Conservation (phyloP, 2,888 invertebrate genomes). For the Autographa gamma region DNA sequence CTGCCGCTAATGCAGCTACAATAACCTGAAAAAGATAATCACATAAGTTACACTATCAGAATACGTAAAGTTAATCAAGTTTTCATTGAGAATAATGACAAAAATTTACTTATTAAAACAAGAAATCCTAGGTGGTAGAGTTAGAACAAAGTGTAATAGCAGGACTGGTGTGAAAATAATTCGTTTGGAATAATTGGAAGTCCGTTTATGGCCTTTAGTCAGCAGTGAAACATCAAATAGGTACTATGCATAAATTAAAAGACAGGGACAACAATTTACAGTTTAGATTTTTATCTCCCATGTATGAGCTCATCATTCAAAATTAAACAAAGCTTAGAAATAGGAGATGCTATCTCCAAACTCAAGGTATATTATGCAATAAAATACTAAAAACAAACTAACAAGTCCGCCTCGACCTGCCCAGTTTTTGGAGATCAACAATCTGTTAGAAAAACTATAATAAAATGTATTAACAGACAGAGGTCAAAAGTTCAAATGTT, state of each 20-base stretch:
- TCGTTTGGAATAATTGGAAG: too few relatives aligned
- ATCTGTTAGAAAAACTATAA: slow-evolving; percentile 37
- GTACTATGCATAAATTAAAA: background rate
- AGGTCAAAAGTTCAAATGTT: slow-evolving; percentile 39
- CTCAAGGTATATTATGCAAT: slow-evolving; percentile 10
- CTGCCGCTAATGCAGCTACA: slow-evolving; percentile 79
- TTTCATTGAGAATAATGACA: too few relatives aligned
- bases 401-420: slow-evolving; percentile 33
- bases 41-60: background rate
- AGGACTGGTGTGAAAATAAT: too few relatives aligned
- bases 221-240: background rate
- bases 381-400: slow-evolving; percentile 18
- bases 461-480: slow-evolving; percentile 6
- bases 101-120: too few relatives aligned
- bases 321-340: slow-evolving; percentile 3
- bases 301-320: background rate
- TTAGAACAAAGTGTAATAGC: too few relatives aligned
- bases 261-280: background rate
- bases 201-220: too few relatives aligned
- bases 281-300: background rate
- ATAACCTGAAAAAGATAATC: slow-evolving; percentile 68
- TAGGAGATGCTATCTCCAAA: background rate
- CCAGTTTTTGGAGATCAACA: slow-evolving; percentile 33
- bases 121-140: too few relatives aligned
- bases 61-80: background rate